phyloP scores from a whole-genome alignment of 2,888 invertebrate species.

The Noctua fimbriata region DNA sequence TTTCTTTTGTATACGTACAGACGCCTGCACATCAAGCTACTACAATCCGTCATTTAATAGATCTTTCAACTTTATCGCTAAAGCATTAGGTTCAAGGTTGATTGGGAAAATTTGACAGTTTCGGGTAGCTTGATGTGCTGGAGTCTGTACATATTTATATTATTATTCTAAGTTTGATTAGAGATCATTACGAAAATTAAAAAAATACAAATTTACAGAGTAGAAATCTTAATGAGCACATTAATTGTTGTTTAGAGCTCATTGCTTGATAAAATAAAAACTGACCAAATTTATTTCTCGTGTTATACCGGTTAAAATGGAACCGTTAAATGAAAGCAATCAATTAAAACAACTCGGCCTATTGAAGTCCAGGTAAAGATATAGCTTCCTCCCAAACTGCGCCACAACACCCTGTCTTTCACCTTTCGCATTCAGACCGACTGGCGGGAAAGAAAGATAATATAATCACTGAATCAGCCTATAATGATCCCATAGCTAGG shows the following conservation, averaged over 20 bases:
- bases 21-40: background rate
- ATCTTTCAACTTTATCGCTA: no score
- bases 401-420: background rate
- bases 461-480: background rate
- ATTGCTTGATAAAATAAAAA: background rate
- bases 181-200: no score
- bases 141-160: background rate
- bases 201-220: background rate
- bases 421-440: background rate
- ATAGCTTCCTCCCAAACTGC: background rate
- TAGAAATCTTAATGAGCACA: background rate
- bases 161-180: no score
- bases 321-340: background rate
- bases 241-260: background rate
- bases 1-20: background rate
- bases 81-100: no score
- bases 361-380: background rate
- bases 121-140: no score
- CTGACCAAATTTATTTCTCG: background rate
- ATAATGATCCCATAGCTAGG: background rate
- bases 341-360: background rate
- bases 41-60: no score
- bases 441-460: background rate
- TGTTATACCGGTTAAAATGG: background rate
- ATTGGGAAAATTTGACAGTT: no score